Evolutionary conservation across 2,113 vertebrate species (phyloP), one percentile per base, ranked within the genome.

Genomic region (Pseudopipra pipra): DNA sequence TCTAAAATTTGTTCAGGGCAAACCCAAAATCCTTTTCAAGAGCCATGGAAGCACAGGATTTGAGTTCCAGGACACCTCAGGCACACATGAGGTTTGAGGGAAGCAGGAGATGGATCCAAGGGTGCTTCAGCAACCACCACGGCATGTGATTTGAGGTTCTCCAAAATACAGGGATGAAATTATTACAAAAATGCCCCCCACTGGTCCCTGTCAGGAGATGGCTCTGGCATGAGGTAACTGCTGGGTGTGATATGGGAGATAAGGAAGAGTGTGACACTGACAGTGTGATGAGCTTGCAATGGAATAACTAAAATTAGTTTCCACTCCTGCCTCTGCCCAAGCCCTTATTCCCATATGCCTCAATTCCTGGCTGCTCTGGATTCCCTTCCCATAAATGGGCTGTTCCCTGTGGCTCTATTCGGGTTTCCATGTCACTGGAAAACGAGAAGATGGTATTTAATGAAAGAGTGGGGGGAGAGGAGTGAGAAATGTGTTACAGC

Each of bases 271-370:
- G 96, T 97, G 96, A 97, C 94, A 94, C 56, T 93, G 95, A 96
- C 95, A 94, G 96, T 95, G 95, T 96, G 97, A 95, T 96, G 96
- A 95, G 95, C 94, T 93, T 84, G 85, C 81, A 58, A 11, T 62
- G 91, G 94, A 96, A 95, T 95, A 96, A 95, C 91, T 96, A 97
- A 97, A 97, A 97, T 96, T 96, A 96, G 95, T 96, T 87, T 85
- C 95, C 85, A 89, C 89, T 92, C 94, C 96, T 94, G 90, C 85
- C 85, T 96, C 83, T 96, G 91, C 84, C 58, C 4, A 8, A 89
- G 70, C 24, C 89, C 47, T 49, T 47, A 56, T 65, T 97, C 83
- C 83, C 8, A 6, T 93, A 14, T 19, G 63, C 87, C 66, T 43
- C 13, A 0, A 52, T 73, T 87, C 95, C 30, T 21, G 78, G 72